phyloP scores from a whole-genome alignment of 2,797 vertebrate genomes.

The Xerus rutilus region DNA sequence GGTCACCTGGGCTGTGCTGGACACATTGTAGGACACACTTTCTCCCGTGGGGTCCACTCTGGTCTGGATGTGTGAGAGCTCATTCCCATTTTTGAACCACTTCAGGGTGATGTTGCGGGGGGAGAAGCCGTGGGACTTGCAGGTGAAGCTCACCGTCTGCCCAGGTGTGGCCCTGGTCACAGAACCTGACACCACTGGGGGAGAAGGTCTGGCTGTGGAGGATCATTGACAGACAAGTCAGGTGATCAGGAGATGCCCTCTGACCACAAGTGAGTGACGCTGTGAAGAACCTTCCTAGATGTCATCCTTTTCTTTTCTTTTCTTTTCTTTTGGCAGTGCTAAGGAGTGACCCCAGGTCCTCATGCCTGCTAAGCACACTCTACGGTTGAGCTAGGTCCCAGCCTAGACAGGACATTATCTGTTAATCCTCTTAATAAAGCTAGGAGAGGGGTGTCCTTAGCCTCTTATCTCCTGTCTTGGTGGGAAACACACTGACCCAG shows the following conservation, averaged over 20 bases:
- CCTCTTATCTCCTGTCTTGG: not conserved
- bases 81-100: slow-evolving; percentile 70
- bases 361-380: not conserved
- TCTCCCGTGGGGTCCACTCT: fast-evolving
- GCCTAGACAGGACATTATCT: not conserved
- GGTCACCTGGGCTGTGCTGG: slow-evolving; percentile 30
- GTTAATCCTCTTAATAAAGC: not conserved
- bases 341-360: not conserved
- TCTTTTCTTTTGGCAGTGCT: not conserved
- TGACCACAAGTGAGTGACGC: fast-evolving
- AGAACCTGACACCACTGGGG: not conserved
- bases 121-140: slow-evolving; percentile 78
- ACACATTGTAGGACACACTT: slow-evolving; percentile 50
- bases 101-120: slow-evolving; percentile 63
- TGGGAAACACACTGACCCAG: not conserved
- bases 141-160: slow-evolving; percentile 76
- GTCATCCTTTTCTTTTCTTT: too few relatives aligned
- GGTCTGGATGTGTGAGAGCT: fast-evolving
- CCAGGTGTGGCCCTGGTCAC: fast-evolving
- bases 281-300: not conserved
- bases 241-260: not conserved
- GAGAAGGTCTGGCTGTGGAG: slow-evolving; percentile 79
- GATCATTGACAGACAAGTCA: not conserved
- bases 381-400: not conserved
- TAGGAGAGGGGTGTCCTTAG: too few relatives aligned